Base-by-base conservation (phyloP, 2,113 vertebrate genomes). In the Peromyscus californicus region DNA sequence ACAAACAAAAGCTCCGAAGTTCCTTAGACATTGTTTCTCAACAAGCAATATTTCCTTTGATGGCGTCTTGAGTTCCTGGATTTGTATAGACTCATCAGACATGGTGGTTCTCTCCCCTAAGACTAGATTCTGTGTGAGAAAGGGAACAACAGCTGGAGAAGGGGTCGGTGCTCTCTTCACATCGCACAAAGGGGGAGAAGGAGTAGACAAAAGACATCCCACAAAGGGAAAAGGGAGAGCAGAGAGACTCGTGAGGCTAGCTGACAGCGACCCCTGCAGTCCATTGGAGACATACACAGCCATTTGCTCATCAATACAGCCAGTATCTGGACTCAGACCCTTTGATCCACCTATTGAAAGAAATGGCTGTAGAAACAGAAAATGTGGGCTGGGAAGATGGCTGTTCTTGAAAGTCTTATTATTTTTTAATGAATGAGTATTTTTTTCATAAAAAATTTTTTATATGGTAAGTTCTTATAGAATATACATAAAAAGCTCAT, bases 381-480 rank as follows among this genome's bases (percentile, higher is more conserved):
- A 67, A 10, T 61, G 39, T 26, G 26, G 16, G 39, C 16, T 33
- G 3, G 75, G 61, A 29, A 85, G 83, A 67, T 33, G 16, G 9
- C 36, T 48, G 61, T 33, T 85, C 61, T 67, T 85, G 21, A 42
- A 67, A 86, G 63, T 67, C 22, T 74, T 89, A 19, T 65, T 86
- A 82, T 15, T 93, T 91, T 94, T 76, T 86, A 95, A 42, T 93
- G 54, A 82, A 51, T 82, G 96, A 72, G 29, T 74, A 83, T 48
- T 76, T 54, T 89, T 48, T 8, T 16, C 26, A 21, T 92, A 70
- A 87, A 87, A 82, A 51, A 48, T 82, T 54, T 93, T 93, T 75
- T 26, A 67, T 29, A 57, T 59, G 63, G 57, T 74, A 84, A 75
- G 80, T 87, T 96, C 89, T 89, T 22, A 67, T 76, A 85, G 76